A percentile compares a stretch with the other conserved stretches of the same genome.
Conservation (phyloP, 2,797 vertebrate species). For the Paedocypris micromegethes region DNA sequence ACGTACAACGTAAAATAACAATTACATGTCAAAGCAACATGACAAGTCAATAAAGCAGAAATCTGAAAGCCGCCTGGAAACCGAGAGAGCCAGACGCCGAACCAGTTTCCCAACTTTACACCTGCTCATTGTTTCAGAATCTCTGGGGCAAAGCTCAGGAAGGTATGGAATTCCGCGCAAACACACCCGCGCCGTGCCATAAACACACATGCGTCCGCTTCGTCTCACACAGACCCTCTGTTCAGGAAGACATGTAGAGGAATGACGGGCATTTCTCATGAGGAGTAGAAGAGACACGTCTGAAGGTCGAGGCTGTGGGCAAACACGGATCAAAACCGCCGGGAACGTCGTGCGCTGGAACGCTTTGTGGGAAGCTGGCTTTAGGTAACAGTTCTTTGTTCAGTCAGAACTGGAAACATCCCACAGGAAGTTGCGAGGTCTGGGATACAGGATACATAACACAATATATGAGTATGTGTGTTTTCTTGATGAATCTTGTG, state of each 20-base stretch:
- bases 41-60: neutral
- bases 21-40: too few relatives aligned
- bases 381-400: constrained; percentile 36
- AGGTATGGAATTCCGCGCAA: constrained; percentile 28
- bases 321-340: neutral
- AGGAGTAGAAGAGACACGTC: constrained; percentile 6
- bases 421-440: constrained; percentile 37
- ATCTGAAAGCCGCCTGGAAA: constrained; percentile 18
- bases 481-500: neutral
- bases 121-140: constrained; percentile 21
- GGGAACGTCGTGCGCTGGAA: neutral
- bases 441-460: constrained; percentile 32
- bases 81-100: neutral
- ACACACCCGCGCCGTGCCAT: constrained; percentile 20
- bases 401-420: constrained; percentile 24
- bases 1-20: neutral
- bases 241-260: neutral
- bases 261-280: constrained; percentile 24
- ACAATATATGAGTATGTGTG: constrained; percentile 4
- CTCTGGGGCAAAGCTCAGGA: constrained; percentile 16
- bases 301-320: constrained; percentile 1
- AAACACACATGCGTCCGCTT: neutral
- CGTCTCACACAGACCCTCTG: neutral
- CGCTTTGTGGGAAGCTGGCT: constrained; percentile 7
- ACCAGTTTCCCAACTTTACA: constrained; percentile 43